These are phyloP conservation scores for Drosophila teissieri DNA, from an alignment of 1,140 invertebrate species.

Conservation along the genomic window DNA sequence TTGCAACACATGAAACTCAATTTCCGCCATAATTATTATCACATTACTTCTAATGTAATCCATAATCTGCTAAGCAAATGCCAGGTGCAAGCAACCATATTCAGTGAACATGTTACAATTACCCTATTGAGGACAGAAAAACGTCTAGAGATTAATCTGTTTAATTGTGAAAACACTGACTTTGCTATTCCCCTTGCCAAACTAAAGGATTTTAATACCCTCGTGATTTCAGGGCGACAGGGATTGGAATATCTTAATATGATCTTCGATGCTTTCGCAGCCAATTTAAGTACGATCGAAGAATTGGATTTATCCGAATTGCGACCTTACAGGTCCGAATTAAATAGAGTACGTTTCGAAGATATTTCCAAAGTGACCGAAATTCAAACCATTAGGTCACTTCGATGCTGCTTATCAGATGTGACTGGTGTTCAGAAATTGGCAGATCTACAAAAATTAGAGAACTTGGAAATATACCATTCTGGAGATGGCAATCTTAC, in stretches of 20 bases:
- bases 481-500: neutral
- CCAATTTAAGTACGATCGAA: neutral
- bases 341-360: too few relatives aligned
- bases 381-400: neutral
- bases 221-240: too few relatives aligned
- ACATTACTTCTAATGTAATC: neutral
- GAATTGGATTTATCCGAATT: neutral
- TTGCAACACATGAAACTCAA: neutral
- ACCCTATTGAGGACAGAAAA: too few relatives aligned
- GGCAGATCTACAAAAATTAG: neutral
- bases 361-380: conserved; percentile 1
- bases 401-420: neutral
- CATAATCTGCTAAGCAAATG: neutral
- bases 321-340: fast-evolving
- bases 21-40: neutral
- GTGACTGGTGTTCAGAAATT: neutral
- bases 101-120: too few relatives aligned
- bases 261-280: neutral
- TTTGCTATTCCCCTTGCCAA: too few relatives aligned
- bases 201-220: too few relatives aligned
- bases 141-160: too few relatives aligned
- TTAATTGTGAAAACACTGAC: too few relatives aligned
- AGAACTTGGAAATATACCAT: neutral
- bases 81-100: neutral
- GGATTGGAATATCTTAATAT: too few relatives aligned